Base-by-base conservation (phyloP, 2,113 vertebrate species). In the Fulmarus glacialis region DNA sequence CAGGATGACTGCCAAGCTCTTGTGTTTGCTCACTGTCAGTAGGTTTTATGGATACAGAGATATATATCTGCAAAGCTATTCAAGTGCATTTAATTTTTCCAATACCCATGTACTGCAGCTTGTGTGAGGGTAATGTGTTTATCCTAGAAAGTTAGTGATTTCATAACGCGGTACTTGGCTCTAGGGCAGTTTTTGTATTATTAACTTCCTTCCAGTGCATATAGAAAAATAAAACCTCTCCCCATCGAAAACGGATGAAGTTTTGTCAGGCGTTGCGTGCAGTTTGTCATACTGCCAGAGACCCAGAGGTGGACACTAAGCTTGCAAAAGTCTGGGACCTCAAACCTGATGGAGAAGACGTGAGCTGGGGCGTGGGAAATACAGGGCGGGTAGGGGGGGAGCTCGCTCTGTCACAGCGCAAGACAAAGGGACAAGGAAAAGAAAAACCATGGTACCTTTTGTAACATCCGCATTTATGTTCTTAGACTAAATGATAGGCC, bases 1-100 rank as follows among this genome's bases (percentile, higher is more conserved):
- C 80, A 73, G 71, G 74, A 85, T 60, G 24, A 13, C 30, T 78
- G 90, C 90, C 92, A 91, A 59, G 64, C 50, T 48, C 60, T 24
- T 5, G 21, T 38, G 60, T 83, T 93, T 92, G 93, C 85, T 92
- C 48, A 13, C 73, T 66, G 78, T 48, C 95, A 50, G 78, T 5
- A 27, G 74, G 64, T 56, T 90, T 79, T 82, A 67, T 62, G 30
- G 74, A 62, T 34, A 40, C 32, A 59, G 42, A 90, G 55, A 85
- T 48, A 48, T 1, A 5, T 22, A 81, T 82, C 88, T 62, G 56
- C 85, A 75, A 18, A 88, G 77, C 81, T 58, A 47, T 78, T 74
- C 26, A 13, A 89, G 66, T n/a, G 68, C 56, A 36, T 81, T 91
- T 80, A 45, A 80, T 87, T 75, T 79, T 66, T 38, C 79, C 56